Percentiles rank a stretch among this genome's conserved stretches.
These are phyloP conservation scores for Apolygus lucorum DNA, from an alignment of 1,140 invertebrate species.

Conservation along the genomic window DNA sequence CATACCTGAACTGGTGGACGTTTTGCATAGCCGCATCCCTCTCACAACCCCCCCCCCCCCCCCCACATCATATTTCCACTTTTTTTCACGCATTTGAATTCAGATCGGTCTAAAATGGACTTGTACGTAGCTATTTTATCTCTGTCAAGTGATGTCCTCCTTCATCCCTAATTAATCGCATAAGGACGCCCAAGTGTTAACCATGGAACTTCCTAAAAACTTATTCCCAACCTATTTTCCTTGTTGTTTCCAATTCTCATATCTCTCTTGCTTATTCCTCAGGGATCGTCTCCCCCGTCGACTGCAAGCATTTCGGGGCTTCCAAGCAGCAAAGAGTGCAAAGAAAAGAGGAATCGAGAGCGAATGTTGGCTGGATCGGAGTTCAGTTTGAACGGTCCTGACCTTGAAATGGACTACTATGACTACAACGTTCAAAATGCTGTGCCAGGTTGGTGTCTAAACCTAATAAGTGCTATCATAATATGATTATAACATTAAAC, in stretches of 20 bases:
- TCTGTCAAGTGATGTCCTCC: too few species aligned
- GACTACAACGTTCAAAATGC: conserved; percentile 76
- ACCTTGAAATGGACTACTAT: conserved; percentile 78
- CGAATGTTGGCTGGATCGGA: conserved; percentile 62
- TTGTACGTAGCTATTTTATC: too few species aligned
- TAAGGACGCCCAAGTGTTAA: too few species aligned
- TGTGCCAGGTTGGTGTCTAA: conserved; percentile 72
- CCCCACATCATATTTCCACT: too few species aligned
- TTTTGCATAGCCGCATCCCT: too few species aligned
- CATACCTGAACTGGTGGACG: too few species aligned
- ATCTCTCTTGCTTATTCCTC: conserved; percentile 31
- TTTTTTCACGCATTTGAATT: too few species aligned
- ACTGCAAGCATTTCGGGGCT: conserved; percentile 33
- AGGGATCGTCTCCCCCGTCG: conserved; percentile 53
- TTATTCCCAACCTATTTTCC: neutral
- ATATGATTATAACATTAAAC: too few species aligned
- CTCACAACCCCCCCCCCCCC: too few species aligned
- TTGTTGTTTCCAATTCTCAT: neutral
- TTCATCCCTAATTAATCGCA: too few species aligned
- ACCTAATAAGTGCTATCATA: conserved; percentile 41
- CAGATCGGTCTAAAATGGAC: too few species aligned
- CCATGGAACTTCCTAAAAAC: neutral
- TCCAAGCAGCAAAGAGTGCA: conserved; percentile 59
- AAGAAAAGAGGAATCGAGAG: conserved; percentile 63
- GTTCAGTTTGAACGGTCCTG: conserved; percentile 62